Conservation (phyloP, 1,140 invertebrate genomes). For the Periplaneta americana region DNA sequence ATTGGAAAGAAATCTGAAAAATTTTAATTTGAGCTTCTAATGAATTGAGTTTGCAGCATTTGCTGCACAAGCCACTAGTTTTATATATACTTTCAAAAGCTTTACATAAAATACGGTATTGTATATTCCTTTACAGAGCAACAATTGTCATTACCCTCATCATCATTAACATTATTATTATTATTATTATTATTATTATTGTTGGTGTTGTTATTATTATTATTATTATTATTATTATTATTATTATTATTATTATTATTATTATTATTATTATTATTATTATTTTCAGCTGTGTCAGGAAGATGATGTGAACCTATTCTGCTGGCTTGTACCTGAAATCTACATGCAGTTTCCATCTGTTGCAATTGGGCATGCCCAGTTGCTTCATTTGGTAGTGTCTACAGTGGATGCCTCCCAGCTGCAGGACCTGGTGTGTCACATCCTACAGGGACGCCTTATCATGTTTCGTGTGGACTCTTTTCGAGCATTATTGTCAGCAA, state of each 20-base stretch:
- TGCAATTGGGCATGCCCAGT: constrained; percentile 76
- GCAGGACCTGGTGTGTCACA: constrained; percentile 83
- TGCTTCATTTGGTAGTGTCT: constrained; percentile 82
- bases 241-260: constrained; percentile 1
- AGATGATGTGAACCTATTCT: constrained; percentile 78
- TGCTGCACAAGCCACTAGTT: too few species aligned
- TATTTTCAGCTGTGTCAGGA: constrained; percentile 67
- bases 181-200: not conserved
- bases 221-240: not conserved
- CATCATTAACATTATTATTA: too few species aligned
- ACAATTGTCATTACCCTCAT: too few species aligned
- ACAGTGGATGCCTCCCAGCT: constrained; percentile 84
- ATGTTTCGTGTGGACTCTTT: constrained; percentile 75
- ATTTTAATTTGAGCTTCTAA: too few species aligned
- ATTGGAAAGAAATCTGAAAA: too few species aligned
- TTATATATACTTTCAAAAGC: too few species aligned
- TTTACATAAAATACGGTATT: too few species aligned
- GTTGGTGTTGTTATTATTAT: not conserved
- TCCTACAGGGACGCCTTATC: constrained; percentile 67
- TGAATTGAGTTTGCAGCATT: too few species aligned
- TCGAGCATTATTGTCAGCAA: constrained; percentile 67
- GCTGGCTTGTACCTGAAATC: constrained; percentile 86
- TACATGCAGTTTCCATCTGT: constrained; percentile 86
- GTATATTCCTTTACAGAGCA: too few species aligned
- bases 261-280: constrained; percentile 2